Evolutionary conservation across 2,113 vertebrate species (phyloP).

Genomic region (Megaceryle torquata): DNA sequence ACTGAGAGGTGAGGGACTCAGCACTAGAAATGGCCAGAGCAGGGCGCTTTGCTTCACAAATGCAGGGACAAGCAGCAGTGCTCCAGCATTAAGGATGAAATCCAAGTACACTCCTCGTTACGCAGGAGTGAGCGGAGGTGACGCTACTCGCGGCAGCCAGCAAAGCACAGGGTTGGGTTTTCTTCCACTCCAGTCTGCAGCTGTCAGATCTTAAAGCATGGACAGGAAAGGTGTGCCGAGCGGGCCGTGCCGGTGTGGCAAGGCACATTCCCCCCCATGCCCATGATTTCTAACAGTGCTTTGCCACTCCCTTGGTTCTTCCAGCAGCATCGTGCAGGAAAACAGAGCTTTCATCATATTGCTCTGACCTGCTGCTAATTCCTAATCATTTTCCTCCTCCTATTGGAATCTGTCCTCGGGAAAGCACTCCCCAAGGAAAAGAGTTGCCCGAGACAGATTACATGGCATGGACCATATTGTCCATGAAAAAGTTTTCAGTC

Average conservation of each 20-base stretch:
- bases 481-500: background rate
- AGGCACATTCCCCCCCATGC: background rate
- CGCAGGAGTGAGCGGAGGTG: background rate
- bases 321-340: background rate
- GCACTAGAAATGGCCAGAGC: background rate
- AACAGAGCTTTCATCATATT: background rate
- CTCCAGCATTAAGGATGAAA: background rate
- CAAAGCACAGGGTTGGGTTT: background rate
- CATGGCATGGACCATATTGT: background rate
- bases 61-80: background rate
- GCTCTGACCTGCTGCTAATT: background rate
- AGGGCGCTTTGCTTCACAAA: background rate
- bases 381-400: background rate
- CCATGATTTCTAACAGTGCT: background rate
- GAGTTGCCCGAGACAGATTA: background rate
- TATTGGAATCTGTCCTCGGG: background rate
- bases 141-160: background rate
- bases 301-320: background rate
- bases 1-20: background rate
- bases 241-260: background rate
- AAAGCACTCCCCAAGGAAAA: background rate
- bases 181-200: background rate
- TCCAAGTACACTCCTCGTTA: background rate
- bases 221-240: background rate
- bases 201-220: background rate